Evolutionary conservation across 1,140 invertebrate species (phyloP).

Genomic region (Anthonomus grandis): DNA sequence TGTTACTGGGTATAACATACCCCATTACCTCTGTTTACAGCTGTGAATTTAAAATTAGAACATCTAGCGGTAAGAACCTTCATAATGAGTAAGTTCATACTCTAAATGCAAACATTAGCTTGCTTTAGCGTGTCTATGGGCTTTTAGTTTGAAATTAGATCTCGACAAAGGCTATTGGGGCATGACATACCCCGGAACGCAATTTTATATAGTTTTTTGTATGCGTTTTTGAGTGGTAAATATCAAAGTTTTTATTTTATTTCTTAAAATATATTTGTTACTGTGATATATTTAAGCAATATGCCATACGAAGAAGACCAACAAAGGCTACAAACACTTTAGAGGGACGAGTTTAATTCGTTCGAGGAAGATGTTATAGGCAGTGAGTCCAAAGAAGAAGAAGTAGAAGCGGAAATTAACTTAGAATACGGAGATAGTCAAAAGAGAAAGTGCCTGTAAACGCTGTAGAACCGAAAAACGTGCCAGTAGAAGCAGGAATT

Average conservation of each 20-base stretch:
- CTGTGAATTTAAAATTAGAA: slow-evolving; percentile 6
- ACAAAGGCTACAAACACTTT: slow-evolving; percentile 2
- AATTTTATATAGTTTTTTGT: too few relatives aligned
- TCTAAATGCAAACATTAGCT: background rate
- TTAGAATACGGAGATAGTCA: slow-evolving; percentile 6
- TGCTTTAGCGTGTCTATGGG: slow-evolving; percentile 4
- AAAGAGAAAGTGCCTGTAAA: slow-evolving; percentile 6
- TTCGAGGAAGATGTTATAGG: slow-evolving; percentile 8
- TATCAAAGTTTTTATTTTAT: slow-evolving; percentile 2
- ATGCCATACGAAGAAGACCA: slow-evolving; percentile 16
- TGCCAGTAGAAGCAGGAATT: too few relatives aligned
- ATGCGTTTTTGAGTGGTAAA: too few relatives aligned
- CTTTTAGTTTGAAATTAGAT: too few relatives aligned
- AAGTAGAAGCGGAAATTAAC: slow-evolving; percentile 5
- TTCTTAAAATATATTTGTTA: slow-evolving; percentile 4
- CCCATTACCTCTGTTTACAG: too few relatives aligned
- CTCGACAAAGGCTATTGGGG: background rate
- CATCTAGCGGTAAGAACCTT: slow-evolving; percentile 1
- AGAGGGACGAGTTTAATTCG: slow-evolving; percentile 1
- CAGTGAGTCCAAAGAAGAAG: slow-evolving; percentile 18
- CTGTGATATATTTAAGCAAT: slow-evolving; percentile 1
- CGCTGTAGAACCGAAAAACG: slow-evolving; percentile 2
- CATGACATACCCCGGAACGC: slow-evolving; percentile 12
- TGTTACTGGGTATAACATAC: slow-evolving; percentile 1
- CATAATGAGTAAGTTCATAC: slow-evolving; percentile 10